These are phyloP conservation scores for Plumapathes pennacea DNA, from an alignment of 92 coral and sea anemone species.

Conservation along the genomic window DNA sequence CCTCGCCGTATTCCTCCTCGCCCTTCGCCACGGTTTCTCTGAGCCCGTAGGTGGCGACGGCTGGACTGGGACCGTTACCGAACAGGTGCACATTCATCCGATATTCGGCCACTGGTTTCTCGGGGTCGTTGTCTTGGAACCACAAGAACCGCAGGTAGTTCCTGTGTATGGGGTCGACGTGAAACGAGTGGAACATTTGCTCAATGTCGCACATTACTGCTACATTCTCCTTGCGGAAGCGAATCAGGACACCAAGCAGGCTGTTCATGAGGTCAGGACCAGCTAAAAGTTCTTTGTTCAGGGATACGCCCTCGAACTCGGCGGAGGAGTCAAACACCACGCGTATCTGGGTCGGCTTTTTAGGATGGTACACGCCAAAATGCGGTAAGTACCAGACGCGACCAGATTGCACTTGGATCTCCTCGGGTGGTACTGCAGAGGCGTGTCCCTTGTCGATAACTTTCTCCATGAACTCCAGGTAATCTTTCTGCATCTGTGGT, in stretches of 20 bases:
- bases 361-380: conserved; percentile 55
- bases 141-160: conserved; percentile 59
- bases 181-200: conserved; percentile 49
- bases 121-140: conserved; percentile 53
- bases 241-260: conserved; percentile 47
- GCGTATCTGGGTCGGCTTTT: conserved; percentile 52
- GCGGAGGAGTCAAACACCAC: conserved; percentile 53
- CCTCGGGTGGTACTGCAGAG: conserved; percentile 24
- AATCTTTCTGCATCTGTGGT: conserved; percentile 55
- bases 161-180: conserved; percentile 58
- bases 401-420: conserved; percentile 13
- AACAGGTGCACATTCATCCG: conserved; percentile 71
- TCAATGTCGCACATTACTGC: conserved; percentile 37
- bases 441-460: conserved; percentile 60
- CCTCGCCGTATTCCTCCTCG: conserved; percentile 36
- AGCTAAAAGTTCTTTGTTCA: conserved; percentile 52
- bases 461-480: conserved; percentile 60
- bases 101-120: conserved; percentile 41
- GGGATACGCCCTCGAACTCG: conserved; percentile 38
- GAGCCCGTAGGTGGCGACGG: conserved; percentile 59
- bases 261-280: conserved; percentile 66
- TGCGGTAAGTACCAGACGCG: conserved; percentile 57
- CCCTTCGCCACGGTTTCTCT: conserved; percentile 37
- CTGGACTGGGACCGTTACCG: conserved; percentile 62
- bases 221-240: no score